These are phyloP conservation scores for Drosophila virilis DNA, from an alignment of 1,140 invertebrate species.

Conservation along the genomic window DNA sequence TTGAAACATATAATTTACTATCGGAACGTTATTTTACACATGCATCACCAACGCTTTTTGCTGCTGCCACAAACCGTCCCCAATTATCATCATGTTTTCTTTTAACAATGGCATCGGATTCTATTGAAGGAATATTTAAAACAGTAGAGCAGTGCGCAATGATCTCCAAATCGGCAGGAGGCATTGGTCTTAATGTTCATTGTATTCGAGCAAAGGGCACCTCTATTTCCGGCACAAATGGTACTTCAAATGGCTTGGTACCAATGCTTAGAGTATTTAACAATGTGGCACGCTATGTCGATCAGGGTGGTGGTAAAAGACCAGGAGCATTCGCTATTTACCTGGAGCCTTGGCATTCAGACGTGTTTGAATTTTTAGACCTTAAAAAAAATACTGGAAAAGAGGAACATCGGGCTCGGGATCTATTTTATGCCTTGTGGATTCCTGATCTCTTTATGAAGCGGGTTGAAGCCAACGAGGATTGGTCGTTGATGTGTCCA, in stretches of 20 bases:
- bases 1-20: slow-evolving; percentile 98
- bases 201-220: slow-evolving; percentile 97
- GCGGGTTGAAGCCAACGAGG: slow-evolving; percentile 93
- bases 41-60: slow-evolving; percentile 98
- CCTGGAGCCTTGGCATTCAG: slow-evolving; percentile 99
- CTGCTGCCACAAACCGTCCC: slow-evolving; percentile 95
- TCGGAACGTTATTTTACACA: slow-evolving; percentile 99
- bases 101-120: slow-evolving; percentile 97
- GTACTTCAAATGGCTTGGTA: slow-evolving; percentile 97
- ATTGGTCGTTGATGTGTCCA: slow-evolving; percentile 99
- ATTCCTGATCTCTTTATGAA: slow-evolving; percentile 99
- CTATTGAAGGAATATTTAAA: slow-evolving; percentile 99
- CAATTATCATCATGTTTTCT: slow-evolving; percentile 99
- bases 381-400: slow-evolving; percentile 97
- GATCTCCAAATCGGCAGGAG: slow-evolving; percentile 98
- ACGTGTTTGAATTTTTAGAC: slow-evolving; percentile 98
- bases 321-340: slow-evolving; percentile 99
- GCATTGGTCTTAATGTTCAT: slow-evolving; percentile 98
- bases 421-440: slow-evolving; percentile 99
- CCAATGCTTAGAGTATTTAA: slow-evolving; percentile 99
- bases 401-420: slow-evolving; percentile 96
- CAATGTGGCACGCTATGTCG: slow-evolving; percentile 98
- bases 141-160: slow-evolving; percentile 97
- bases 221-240: slow-evolving; percentile 97
- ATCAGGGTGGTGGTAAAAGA: slow-evolving; percentile 99